Percentiles rank a stretch among this genome's conserved stretches.
Evolutionary conservation across 2,113 vertebrate species (phyloP).

Genomic region (Zosterops japonicus): DNA sequence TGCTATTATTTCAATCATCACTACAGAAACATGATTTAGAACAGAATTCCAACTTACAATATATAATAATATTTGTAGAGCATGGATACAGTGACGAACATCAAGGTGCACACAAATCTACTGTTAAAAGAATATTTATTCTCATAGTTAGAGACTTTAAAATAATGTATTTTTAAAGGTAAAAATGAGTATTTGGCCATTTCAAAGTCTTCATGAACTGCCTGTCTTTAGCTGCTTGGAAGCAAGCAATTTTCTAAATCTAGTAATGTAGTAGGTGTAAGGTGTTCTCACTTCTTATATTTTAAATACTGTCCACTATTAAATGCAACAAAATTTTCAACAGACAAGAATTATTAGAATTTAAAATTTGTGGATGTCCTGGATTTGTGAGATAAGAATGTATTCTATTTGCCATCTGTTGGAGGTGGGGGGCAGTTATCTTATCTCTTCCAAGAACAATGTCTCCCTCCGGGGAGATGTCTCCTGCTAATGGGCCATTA

Average conservation of each 20-base stretch:
- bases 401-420: no score
- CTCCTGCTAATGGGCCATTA: no score
- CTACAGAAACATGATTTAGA: background rate
- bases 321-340: background rate
- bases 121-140: background rate
- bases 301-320: background rate
- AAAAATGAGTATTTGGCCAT: background rate
- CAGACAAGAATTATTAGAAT: background rate
- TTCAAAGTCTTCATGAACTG: background rate
- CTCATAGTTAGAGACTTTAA: background rate
- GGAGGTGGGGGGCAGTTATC: no score
- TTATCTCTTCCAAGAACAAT: no score
- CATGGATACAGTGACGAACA: accelerated
- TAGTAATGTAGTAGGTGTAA: background rate
- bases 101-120: background rate
- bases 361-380: background rate
- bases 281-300: background rate
- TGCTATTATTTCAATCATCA: background rate
- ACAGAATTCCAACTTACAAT: background rate
- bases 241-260: background rate
- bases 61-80: background rate
- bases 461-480: no score
- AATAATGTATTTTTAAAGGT: background rate
- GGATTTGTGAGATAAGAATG: no score
- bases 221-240: background rate